Evolutionary conservation across 2,888 invertebrate species (phyloP), one percentile per base, ranked within the genome.

Genomic region (Lasioglossum leucozonium): DNA sequence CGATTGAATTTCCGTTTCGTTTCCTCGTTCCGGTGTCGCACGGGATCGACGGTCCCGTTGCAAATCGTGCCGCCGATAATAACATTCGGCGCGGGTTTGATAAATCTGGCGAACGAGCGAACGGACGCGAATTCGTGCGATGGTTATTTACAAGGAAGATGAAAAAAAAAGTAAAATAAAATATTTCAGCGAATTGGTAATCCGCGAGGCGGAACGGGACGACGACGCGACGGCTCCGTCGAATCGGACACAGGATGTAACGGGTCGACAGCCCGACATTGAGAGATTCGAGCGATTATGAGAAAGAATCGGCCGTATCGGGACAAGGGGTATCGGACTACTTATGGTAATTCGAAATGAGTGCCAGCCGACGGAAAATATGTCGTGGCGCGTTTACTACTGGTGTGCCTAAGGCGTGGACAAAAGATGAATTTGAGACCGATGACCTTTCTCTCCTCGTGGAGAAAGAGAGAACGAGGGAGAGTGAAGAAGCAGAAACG

Each of bases 381-480:
- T 79, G 86, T 89, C 84, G 80, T 72, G 44, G 75, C 83, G 78
- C 73, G 42, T 82, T 76, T 79, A 78, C 79, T 76, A 84, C 72
- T 65, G 77, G 75, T 84, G 77, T 85, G 85, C 84, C 86, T 77
- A 87, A 89, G 86, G 89, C 88, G 86, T 85, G 88, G 89, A 91
- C 88, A 87, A 91, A 88, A 89, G 85, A 88, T 85, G 87, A 89
- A 91, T 91, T 88, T 87, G 79, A 91, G 91, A 91, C 88, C 89
- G 91, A 90, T 89, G 90, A 90, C 89, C 90, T 88, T 88, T 90
- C 89, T 90, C 89, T 89, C 82, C 75, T 82, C 87, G 77, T n/a
- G 58, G 79, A 76, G 82, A 77, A 72, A 77, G 73, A 79, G 75
- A 84, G 72, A 81, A 42, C 65, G 72, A 62, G 75, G 71, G 44